Evolutionary conservation across 2,113 vertebrate species (phyloP), one percentile per base, ranked within the genome.

Genomic region (Gorsachius goisagi): DNA sequence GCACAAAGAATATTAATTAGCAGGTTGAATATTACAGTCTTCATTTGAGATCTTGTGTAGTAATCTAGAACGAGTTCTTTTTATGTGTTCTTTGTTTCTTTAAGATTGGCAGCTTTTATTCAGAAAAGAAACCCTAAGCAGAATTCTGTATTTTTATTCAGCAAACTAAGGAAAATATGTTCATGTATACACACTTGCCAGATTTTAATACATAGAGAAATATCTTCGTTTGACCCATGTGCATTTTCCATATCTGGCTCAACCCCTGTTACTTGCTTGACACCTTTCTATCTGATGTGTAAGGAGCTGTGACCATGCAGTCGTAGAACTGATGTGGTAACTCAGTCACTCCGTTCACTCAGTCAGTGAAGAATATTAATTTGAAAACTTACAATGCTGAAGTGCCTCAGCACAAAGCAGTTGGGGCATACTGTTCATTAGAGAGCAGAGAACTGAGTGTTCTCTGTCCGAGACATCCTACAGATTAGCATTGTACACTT

Each of bases 201-300:
- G 59, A 91, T 83, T 72, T 81, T 72, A 83, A 85, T 69, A 58
- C 85, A 41, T 18, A 85, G 50, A 76, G 35, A 23, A 19, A 11
- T n/a, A 32, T 63, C 91, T 95, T 75, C 14, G 52, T 66, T 85
- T 93, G 94, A 92, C 60, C 63, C 30, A 21, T 67, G 62, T 85
- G 86, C 66, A 68, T 84, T 93, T 74, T 86, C 71, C 60, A 60
- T 88, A 96, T 95, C 92, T 97, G 95, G 35, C 53, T 69, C 68
- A 90, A 87, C 92, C 96, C 68, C 69, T 96, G 89, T 56, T 86
- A 59, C 66, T 75, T 7, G 63, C 41, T 74, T 89, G 80, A 79
- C 74, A 81, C 26, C n/a, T 24, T 88, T 74, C 79, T 66, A 33
- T 45, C 37, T 82, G 68, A 69, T 50, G 37, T 81, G 32, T 50